These are phyloP conservation scores for Tamandua tetradactyla DNA, from an alignment of 2,797 vertebrate genomes.

Conservation along the genomic window DNA sequence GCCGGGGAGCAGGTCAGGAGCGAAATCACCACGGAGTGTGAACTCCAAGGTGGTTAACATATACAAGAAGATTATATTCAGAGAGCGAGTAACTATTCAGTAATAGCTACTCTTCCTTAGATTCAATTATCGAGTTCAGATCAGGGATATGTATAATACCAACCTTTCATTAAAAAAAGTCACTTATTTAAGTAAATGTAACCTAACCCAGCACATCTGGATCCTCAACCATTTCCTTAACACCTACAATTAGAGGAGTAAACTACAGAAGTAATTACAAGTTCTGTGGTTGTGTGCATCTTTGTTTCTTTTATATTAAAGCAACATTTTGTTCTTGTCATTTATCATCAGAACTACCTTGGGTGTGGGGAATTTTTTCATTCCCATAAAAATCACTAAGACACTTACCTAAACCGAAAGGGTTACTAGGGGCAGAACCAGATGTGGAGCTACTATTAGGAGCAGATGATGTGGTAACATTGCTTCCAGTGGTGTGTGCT, in stretches of 20 bases:
- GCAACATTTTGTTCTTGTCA: conserved; percentile 27
- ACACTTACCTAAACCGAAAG: conserved; percentile 88
- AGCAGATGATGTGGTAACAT: conserved; percentile 81
- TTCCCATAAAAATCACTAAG: background rate
- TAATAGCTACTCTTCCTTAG: background rate
- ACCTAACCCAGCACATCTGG: background rate
- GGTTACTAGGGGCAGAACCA: conserved; percentile 83
- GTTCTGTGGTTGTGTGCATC: too few species aligned
- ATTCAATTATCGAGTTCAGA: background rate
- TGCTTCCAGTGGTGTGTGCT: conserved; percentile 81
- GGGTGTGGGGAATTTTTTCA: background rate
- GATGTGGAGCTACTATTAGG: conserved; percentile 84
- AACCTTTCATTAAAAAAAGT: background rate
- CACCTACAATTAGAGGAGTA: background rate
- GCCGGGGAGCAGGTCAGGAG: background rate
- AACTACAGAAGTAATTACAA: background rate
- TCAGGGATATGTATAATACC: background rate
- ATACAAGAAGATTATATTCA: conserved; percentile 3
- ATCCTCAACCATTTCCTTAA: conserved; percentile 46
- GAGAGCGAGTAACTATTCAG: background rate
- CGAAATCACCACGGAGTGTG: too few species aligned
- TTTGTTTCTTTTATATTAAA: background rate
- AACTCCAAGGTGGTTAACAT: too few species aligned
- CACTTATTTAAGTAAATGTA: background rate
- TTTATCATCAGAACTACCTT: conserved; percentile 44